Base-by-base conservation (phyloP, 2,113 vertebrate genomes). In the Dicaeum eximium region DNA sequence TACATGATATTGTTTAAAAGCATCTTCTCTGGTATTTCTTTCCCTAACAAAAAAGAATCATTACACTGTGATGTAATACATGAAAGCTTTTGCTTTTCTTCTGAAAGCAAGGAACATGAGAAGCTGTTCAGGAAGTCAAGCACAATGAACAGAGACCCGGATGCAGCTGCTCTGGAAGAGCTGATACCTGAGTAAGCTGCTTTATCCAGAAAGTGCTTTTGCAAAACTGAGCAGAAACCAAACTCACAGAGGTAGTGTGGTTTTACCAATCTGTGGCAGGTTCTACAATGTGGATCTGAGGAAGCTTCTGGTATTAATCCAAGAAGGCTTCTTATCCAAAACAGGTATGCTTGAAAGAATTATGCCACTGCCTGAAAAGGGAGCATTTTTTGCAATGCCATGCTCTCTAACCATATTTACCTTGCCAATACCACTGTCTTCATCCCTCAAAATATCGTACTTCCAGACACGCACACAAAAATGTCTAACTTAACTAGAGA, bases 71-170 rank as follows among this genome's bases (percentile, higher is more conserved):
- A 54, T 9, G 21, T 3, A 65, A 25, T 19, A 44, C 8, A 80
- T 28, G 8, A 69, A 80, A 69, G 21, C 42, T 86, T 64, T 47
- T 72, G 28, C 67, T 60, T 80, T 33, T 65, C 50, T 86, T 84
- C 23, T 74, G 72, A 70, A 78, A 89, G 58, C n/a, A 83, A 64
- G 45, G 67, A 91, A 48, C 25, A 40, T 5, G 10, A 53, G 9
- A 57, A 25, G 21, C 6, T 69, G 23, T 66, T 88, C 75, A 80
- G 50, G 40, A 69, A 80, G 54, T 38, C 42, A 8, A 62, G 38
- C 9, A 83, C 54, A 80, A 90, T 28, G 62, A 88, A 70, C 1
- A 0, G 35, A 80, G 69, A 66, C 3, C 14, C 0, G 0, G 24
- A 47, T 33, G 6, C 65, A 88, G 58, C 50, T 51, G 28, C 51